These are phyloP conservation scores for Didymodactylos carnosus DNA, from an alignment of 2,888 invertebrate species.

Conservation along the genomic window DNA sequence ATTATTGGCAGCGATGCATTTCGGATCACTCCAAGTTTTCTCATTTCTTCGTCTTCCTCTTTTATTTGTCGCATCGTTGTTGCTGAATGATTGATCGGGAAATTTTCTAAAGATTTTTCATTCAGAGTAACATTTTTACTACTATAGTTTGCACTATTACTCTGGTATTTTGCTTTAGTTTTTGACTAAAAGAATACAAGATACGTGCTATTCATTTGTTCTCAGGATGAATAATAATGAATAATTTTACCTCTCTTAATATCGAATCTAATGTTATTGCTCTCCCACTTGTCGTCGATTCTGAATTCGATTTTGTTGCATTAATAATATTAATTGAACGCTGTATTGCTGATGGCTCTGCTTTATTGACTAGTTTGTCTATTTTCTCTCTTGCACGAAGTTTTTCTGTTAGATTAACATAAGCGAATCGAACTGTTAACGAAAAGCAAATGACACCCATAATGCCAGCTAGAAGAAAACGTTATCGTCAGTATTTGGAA, in stretches of 20 bases:
- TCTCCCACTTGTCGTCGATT: neutral
- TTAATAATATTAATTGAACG: neutral
- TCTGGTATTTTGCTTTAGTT: no score
- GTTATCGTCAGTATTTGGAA: neutral
- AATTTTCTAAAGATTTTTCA: no score
- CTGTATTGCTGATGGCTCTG: neutral
- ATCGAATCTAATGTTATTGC: neutral
- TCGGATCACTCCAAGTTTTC: no score
- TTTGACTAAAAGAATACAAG: no score
- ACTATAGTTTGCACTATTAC: no score
- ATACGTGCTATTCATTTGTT: no score
- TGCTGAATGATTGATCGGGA: no score
- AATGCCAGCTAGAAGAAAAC: slow-evolving; percentile 20
- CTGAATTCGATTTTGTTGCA: neutral
- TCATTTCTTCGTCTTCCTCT: no score
- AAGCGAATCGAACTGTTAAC: slow-evolving; percentile 24
- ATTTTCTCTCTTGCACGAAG: slow-evolving; percentile 17
- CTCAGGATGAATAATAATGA: neutral
- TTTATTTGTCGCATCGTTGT: no score
- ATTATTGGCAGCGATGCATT: neutral
- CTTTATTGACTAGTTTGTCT: neutral
- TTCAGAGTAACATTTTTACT: no score
- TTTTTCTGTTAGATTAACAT: slow-evolving; percentile 23
- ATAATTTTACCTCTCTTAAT: neutral
- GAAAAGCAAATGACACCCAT: slow-evolving; percentile 21